A percentile compares a stretch with the other conserved stretches of the same genome.
Evolutionary conservation across 2,113 vertebrate species (phyloP).

Genomic region (Synodontis membranacea): DNA sequence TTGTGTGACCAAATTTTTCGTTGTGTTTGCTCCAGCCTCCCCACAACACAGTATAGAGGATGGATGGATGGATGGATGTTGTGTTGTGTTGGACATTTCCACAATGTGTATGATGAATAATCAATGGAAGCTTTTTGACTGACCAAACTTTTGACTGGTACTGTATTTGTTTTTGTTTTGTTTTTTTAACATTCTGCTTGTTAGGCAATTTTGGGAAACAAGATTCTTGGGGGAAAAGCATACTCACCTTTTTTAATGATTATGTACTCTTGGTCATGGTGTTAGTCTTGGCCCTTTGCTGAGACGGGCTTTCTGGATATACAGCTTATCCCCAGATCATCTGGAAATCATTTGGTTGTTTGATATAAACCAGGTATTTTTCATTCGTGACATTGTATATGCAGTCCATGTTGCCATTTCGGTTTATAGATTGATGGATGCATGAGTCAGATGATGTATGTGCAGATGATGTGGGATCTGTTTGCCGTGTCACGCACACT

Average conservation of each 20-base stretch:
- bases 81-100: too few species aligned
- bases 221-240: background rate
- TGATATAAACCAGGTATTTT: background rate
- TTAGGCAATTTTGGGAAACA: background rate
- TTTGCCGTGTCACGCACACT: background rate
- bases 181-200: background rate
- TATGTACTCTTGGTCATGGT: background rate
- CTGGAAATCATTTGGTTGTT: background rate
- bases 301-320: background rate
- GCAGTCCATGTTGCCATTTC: background rate
- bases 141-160: too few species aligned
- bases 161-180: too few species aligned
- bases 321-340: background rate
- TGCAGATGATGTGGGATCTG: conserved; percentile 20
- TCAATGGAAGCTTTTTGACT: too few species aligned
- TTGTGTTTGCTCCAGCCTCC: too few species aligned
- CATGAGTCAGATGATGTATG: conserved; percentile 9
- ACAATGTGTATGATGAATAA: too few species aligned
- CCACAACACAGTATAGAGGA: too few species aligned
- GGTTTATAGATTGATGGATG: background rate
- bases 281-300: background rate
- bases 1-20: background rate
- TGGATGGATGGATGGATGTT: too few species aligned
- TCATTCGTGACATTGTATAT: background rate
- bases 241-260: background rate